Conservation (phyloP, 2,888 invertebrate species). For the Prenolepis imparis region DNA sequence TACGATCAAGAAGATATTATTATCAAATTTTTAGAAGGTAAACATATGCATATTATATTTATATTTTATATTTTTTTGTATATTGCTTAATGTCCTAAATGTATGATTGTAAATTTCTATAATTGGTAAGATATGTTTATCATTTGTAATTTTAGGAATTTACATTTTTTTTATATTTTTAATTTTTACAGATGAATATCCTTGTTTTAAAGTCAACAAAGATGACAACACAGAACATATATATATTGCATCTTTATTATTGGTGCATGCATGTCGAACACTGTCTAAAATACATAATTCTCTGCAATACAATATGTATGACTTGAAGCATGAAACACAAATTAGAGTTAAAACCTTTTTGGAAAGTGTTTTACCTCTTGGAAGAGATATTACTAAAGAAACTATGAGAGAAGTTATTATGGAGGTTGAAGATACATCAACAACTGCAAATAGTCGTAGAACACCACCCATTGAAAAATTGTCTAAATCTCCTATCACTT, state of each 20-base stretch:
- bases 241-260: conserved; percentile 87
- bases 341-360: conserved; percentile 87
- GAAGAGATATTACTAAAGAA: conserved; percentile 85
- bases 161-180: background rate
- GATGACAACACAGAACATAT: conserved; percentile 83
- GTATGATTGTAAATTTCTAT: background rate
- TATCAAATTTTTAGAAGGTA: conserved; percentile 64
- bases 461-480: conserved; percentile 78
- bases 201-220: conserved; percentile 86
- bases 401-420: conserved; percentile 86
- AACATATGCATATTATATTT: background rate
- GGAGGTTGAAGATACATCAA: conserved; percentile 74
- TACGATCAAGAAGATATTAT: conserved; percentile 50
- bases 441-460: conserved; percentile 71
- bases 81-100: background rate
- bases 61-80: background rate
- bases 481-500: conserved; percentile 80
- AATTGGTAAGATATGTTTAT: background rate
- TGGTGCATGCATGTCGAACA: conserved; percentile 88
- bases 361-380: conserved; percentile 87
- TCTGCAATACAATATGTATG: conserved; percentile 86
- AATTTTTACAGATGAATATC: conserved; percentile 84
- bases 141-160: conserved; percentile 4
- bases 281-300: conserved; percentile 87
- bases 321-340: conserved; percentile 87